phyloP scores from a whole-genome alignment of 1,140 invertebrate genomes.

The Gerris buenoi region DNA sequence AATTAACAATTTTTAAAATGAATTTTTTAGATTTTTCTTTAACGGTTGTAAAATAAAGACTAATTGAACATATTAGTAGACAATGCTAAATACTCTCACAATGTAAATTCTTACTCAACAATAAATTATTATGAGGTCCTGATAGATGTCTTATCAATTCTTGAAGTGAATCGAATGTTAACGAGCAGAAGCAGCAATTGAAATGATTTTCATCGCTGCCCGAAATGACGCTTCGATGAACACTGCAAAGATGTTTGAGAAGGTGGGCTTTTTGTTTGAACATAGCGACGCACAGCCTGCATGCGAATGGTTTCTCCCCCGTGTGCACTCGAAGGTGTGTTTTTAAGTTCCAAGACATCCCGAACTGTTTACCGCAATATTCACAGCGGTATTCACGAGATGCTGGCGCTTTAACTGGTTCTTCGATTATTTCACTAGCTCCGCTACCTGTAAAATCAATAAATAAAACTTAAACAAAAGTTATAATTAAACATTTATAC shows the following conservation, averaged over 20 bases:
- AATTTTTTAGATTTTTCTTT: no score
- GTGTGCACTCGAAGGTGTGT: conserved; percentile 71
- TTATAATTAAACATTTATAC: neutral
- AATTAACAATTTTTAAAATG: no score
- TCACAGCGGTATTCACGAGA: conserved; percentile 68
- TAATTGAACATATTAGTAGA: no score
- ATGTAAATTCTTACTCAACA: conserved; percentile 70
- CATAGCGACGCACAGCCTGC: conserved; percentile 70
- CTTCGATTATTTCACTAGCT: conserved; percentile 7
- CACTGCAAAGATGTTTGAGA: conserved; percentile 68
- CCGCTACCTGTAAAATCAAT: conserved; percentile 1
- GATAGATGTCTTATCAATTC: conserved; percentile 70
- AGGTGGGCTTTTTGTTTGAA: conserved; percentile 78
- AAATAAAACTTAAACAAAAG: conserved; percentile 6
- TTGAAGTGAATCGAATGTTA: conserved; percentile 64
- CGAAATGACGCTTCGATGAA: conserved; percentile 67
- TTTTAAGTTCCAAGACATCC: conserved; percentile 78
- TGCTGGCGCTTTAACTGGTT: conserved; percentile 15
- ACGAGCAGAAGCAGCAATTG: conserved; percentile 70
- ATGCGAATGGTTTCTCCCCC: conserved; percentile 73
- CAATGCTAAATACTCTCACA: conserved; percentile 29
- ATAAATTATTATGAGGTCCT: conserved; percentile 67
- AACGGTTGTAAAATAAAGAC: no score
- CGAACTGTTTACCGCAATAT: conserved; percentile 76
- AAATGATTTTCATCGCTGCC: conserved; percentile 42